Percentiles rank a stretch among this genome's conserved stretches.
phyloP scores from a whole-genome alignment of 2,113 vertebrate genomes.

The Nothoprocta pentlandii region DNA sequence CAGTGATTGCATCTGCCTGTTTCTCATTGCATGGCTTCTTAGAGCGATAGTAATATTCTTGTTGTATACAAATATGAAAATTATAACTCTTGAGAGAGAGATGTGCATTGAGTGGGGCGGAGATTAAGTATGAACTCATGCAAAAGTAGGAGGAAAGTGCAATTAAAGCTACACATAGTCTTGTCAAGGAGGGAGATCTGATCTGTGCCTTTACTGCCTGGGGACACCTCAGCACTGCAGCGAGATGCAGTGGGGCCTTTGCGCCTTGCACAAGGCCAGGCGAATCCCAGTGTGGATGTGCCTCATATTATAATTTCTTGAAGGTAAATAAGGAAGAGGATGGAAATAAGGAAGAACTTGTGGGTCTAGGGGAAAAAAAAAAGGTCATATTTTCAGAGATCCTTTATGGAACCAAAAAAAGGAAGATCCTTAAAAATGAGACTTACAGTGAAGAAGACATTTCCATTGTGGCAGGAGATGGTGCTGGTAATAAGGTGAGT shows the following conservation, averaged over 20 bases:
- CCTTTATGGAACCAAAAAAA: neutral
- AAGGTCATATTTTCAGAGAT: neutral
- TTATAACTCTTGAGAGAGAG: neutral
- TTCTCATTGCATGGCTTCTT: neutral
- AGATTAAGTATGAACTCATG: constrained; percentile 1
- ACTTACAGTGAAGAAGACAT: neutral
- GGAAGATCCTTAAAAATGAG: neutral
- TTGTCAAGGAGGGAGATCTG: neutral
- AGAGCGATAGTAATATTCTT: neutral
- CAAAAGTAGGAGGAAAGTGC: neutral
- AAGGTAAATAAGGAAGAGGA: neutral
- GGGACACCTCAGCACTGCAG: neutral
- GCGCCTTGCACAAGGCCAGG: neutral
- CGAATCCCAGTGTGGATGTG: neutral
- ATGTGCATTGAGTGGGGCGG: neutral
- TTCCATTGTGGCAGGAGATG: neutral
- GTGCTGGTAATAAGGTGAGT: neutral
- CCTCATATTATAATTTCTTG: neutral
- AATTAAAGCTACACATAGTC: neutral
- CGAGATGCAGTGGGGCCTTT: neutral
- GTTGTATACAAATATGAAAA: neutral
- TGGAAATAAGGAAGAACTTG: neutral
- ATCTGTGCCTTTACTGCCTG: neutral
- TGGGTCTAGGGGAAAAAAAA: neutral
- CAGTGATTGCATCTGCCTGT: neutral